These are phyloP conservation scores for Diglossa cyanea DNA, from an alignment of 2,797 vertebrate genomes.

Conservation along the genomic window DNA sequence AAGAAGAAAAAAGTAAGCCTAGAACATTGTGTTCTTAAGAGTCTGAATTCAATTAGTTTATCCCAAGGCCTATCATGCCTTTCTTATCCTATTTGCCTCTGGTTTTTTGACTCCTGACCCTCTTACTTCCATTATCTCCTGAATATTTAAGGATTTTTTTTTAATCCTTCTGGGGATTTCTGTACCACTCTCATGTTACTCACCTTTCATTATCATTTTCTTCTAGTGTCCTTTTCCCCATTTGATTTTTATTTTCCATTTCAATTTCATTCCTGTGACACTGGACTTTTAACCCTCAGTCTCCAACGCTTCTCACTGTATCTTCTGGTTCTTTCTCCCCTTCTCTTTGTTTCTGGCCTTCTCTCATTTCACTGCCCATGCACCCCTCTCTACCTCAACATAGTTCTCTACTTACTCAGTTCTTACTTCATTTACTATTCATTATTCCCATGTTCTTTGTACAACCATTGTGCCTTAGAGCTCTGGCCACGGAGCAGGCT, in stretches of 20 bases:
- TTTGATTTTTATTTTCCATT: neutral
- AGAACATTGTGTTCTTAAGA: neutral
- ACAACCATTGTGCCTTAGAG: neutral
- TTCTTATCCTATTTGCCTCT: neutral
- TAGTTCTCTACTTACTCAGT: slow-evolving; percentile 12
- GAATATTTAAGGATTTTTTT: neutral
- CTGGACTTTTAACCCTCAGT: neutral
- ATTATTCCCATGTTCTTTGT: slow-evolving; percentile 16
- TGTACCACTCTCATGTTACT: neutral
- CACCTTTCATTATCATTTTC: neutral
- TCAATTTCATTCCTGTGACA: neutral
- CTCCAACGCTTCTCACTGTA: neutral
- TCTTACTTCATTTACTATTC: slow-evolving; percentile 14
- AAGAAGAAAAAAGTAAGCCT: accelerated
- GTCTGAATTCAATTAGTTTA: neutral
- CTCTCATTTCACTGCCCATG: neutral
- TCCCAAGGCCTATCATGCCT: neutral
- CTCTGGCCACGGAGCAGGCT: neutral
- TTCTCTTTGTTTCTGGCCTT: neutral
- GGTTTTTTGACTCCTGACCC: neutral
- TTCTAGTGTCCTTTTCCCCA: neutral
- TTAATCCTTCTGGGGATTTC: neutral
- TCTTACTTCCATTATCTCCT: neutral
- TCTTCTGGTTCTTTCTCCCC: neutral
- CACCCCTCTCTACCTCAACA: neutral